phyloP scores from a whole-genome alignment of 2,113 vertebrate genomes.

The Percopsis transmontana region DNA sequence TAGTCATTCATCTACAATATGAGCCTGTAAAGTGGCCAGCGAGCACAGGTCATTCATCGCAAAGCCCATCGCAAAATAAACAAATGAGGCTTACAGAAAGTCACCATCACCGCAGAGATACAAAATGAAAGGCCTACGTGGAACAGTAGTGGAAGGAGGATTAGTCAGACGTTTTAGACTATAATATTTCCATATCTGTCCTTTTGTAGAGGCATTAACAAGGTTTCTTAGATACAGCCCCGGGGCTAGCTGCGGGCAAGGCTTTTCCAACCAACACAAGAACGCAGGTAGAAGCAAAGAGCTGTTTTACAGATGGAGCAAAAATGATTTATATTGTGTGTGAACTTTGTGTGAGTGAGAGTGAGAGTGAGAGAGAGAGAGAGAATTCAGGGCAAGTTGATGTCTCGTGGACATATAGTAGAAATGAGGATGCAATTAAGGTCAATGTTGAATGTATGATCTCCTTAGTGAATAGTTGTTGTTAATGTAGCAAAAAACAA shows the following conservation, averaged over 20 bases:
- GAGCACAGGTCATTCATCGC: too few relatives aligned
- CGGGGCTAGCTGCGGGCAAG: constrained; percentile 22
- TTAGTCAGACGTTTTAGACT: constrained; percentile 7
- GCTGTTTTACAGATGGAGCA: neutral
- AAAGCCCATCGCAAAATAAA: too few relatives aligned
- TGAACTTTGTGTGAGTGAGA: constrained; percentile 1
- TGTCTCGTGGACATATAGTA: neutral
- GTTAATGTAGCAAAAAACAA: neutral
- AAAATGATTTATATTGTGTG: neutral
- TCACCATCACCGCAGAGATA: neutral
- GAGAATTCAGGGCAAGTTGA: too few relatives aligned
- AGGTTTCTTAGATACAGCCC: constrained; percentile 27
- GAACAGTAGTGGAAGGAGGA: neutral
- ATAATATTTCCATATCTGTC: constrained; percentile 11
- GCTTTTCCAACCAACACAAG: constrained; percentile 19
- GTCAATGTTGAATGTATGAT: neutral
- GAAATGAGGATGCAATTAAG: neutral
- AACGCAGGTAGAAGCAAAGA: neutral
- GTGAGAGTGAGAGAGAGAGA: neutral
- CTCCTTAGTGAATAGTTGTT: too few relatives aligned
- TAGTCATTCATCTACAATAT: too few relatives aligned
- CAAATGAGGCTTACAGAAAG: too few relatives aligned
- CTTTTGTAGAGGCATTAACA: constrained; percentile 21
- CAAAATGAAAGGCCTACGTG: neutral
- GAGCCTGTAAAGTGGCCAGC: too few relatives aligned